Base-by-base conservation (phyloP, 1,140 invertebrate species). In the Drosophila obscura region DNA sequence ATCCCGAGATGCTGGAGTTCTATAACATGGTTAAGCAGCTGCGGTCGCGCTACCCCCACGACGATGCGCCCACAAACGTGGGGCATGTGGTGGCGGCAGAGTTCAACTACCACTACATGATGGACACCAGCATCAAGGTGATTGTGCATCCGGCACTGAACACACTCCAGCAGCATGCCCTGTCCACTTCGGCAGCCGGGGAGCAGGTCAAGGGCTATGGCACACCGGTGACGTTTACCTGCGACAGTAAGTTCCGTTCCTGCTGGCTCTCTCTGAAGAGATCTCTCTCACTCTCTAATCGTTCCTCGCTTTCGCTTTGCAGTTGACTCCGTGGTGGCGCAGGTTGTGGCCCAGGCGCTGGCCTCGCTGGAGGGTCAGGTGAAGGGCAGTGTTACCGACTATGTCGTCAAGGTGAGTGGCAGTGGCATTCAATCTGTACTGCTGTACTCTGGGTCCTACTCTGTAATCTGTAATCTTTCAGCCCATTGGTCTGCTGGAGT, bases 271-370 rank as follows among this genome's bases (percentile, higher is more conserved):
- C 4, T 2, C 11, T 1, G 11, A 31, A 28, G 31, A 6, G 5
- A 31, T 5, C 13, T 11, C 31, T 19, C 1, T 11, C 31, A 15
- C 1, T 0, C 0, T 7, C 35, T 49, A 11, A 8, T 11, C 7
- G 9, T 46, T 48, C n/a, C 49, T 41, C 0, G n/a, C 19, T 94
- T 94, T 52, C 16, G 4, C 2, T 13, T 9, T 13, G 4, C 92
- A 97, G 96, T 98, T 69, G 96, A 95, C 78, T 96, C 96, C 22
- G 96, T 94, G 61, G 95, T 98, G 24, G 96, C 98, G 75, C 96
- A 98, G 89, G 95, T 98, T 45, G 96, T 98, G 81, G 93, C 96
- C 64, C 97, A 97, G 82, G 95, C 97, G n/a, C 94, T 97, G 22
- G 97, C 95, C 92, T 95, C 96, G 31, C 92, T 97, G 35, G 96